Percentiles rank a stretch among this genome's conserved stretches.
These are phyloP conservation scores for Aplysia californica DNA, from an alignment of 1,140 invertebrate species.

Conservation along the genomic window DNA sequence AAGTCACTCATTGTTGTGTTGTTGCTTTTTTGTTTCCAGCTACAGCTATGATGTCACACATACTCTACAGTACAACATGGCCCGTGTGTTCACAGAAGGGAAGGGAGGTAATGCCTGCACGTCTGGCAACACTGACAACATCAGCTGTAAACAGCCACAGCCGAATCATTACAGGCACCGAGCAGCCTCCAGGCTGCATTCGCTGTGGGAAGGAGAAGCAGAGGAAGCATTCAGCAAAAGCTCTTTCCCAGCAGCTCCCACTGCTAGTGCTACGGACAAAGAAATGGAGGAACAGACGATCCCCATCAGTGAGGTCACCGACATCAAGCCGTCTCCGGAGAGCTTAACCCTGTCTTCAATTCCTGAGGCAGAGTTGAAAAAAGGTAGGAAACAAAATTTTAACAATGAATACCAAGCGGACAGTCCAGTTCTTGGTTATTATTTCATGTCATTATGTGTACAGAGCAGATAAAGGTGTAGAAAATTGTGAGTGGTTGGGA, in stretches of 20 bases:
- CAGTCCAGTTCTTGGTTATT: neutral
- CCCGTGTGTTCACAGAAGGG: conserved; percentile 66
- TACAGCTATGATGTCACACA: conserved; percentile 98
- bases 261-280: no score
- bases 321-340: neutral
- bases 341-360: no score
- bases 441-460: neutral
- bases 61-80: conserved; percentile 93
- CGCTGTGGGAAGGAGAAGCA: neutral
- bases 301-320: neutral
- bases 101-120: no score
- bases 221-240: no score
- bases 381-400: neutral
- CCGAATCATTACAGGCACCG: neutral
- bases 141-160: neutral
- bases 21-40: conserved; percentile 69
- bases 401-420: neutral
- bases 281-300: neutral
- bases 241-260: no score
- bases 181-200: neutral
- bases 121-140: neutral
- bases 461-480: no score
- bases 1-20: no score
- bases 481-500: no score
- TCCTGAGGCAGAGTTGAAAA: no score